Base-by-base conservation (phyloP, 2,113 vertebrate species). In the Australoheros scitulus region DNA sequence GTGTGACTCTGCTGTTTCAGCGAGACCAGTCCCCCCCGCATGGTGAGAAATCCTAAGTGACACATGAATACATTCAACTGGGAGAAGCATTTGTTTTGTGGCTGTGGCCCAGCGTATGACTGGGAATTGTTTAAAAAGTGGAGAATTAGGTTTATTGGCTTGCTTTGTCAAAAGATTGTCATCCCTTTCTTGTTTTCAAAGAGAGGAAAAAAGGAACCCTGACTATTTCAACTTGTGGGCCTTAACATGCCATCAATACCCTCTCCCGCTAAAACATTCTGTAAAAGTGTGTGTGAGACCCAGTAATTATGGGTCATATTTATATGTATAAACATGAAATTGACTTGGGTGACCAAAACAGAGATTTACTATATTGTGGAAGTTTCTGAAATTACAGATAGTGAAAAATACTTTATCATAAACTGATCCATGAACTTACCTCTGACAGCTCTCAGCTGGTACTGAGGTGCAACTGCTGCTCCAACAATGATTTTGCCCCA, bases 1-100 rank as follows among this genome's bases (percentile, higher is more conserved):
- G 96, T 1, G 91, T 97, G 81, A 93, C 87, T 18, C 86, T 96
- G 50, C 91, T 97, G 3, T 96, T 97, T 88, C 92, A 94, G 50
- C 94, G 90, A 83, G 92, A 95, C 15, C 90, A 84, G 5, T 92
- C 88, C 1, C 93, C 75, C 9, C 91, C 88, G 10, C 89, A 91
- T 3, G 76, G 85, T 0, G 95, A 96, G 52, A 95, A 96, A 60
- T 89, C 78, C 83, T 95, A 85, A 95, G 64, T 36, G 32, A 59
- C 6, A 4, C 0, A 0, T 55, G 1, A 3, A 63, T n/a, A 61
- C 5, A 38, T 26, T 76, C 6, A 60, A 7, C 7, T 8, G 5
- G 14, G 50, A 47, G 32, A 81, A 50, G n/a, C 3, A 2, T 55
- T 15, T 79, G 47, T 59, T 58, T 70, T 84, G 70, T 72, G 50